A percentile compares a stretch with the other conserved stretches of the same genome.
phyloP scores from a whole-genome alignment of 1,140 invertebrate genomes.

The Caenorhabditis tropicalis region DNA sequence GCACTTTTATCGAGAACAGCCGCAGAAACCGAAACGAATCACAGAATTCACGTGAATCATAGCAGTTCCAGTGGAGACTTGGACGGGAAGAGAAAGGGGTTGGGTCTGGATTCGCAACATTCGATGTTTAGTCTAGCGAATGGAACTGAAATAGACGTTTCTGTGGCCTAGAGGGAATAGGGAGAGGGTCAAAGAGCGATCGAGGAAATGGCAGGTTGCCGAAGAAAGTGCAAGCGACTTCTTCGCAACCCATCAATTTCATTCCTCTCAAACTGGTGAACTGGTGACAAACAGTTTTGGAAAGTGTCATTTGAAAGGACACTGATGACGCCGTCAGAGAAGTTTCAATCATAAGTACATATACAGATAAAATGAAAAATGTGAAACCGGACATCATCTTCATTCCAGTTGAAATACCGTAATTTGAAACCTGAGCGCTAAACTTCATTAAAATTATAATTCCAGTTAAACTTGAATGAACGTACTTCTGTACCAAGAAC shows the following conservation, averaged over 20 bases:
- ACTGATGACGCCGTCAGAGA: neutral
- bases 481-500: too few species aligned
- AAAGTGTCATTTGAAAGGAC: neutral
- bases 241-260: neutral
- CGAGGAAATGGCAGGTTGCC: neutral
- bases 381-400: neutral
- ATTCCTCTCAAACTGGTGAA: neutral
- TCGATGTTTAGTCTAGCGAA: constrained; percentile 22
- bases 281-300: neutral
- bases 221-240: neutral
- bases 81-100: constrained; percentile 7
- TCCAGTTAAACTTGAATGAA: too few species aligned
- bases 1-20: constrained; percentile 32
- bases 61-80: neutral
- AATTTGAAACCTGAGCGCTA: too few species aligned
- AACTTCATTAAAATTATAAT: too few species aligned
- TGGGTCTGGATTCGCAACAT: constrained; percentile 24
- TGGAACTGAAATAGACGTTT: neutral
- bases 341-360: neutral
- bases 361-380: neutral
- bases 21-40: constrained; percentile 6
- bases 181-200: neutral
- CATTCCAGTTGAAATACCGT: too few species aligned
- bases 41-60: constrained; percentile 30
- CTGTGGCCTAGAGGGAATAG: neutral